Evolutionary conservation across 1,140 invertebrate genomes (phyloP), one percentile per base, ranked within the genome.

Genomic region (Drosophila varians): DNA sequence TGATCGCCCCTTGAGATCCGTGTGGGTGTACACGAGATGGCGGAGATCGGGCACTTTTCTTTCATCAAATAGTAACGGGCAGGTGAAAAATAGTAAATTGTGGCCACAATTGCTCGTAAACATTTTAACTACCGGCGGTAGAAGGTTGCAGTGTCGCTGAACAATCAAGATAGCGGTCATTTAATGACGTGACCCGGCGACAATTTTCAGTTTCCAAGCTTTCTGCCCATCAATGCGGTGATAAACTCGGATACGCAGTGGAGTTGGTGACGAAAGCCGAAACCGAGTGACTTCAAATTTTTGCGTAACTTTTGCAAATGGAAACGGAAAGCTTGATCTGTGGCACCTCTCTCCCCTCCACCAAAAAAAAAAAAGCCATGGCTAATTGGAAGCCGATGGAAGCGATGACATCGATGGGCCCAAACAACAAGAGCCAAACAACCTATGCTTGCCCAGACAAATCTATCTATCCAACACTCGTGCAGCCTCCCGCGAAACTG

Each of bases 271-370:
- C 71, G 52, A 79, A 79, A 77, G 64, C 70, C 53, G 26, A 61
- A 77, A 40, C 47, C 51, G 53, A 65, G 45, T 64, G 53, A 51
- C 36, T 46, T 42, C 31, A 55, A 55, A 80, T 86, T 87, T 87
- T 87, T 87, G 73, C 82, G 82, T 71, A 86, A 86, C 76, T 66
- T 77, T 86, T 74, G 76, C 73, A 72, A 58, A 52, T 53, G 62
- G 7, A 77, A 77, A 69, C 68, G 60, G 61, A 83, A 71, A 70
- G 73, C 77, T 54, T n/a, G 14, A 38, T 57, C 72, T 61, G 16
- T n/a, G 43, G 47, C n/a, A 36, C 34, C 40, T 65, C 52, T 51
- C 49, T 38, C 48, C 40, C 9, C 21, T n/a, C n/a, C n/a, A n/a
- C n/a, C n/a, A n/a, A n/a, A n/a, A n/a, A n/a, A n/a, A 31, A 16